Conservation (phyloP, 2,797 vertebrate species). For the Danio albolineatus region DNA sequence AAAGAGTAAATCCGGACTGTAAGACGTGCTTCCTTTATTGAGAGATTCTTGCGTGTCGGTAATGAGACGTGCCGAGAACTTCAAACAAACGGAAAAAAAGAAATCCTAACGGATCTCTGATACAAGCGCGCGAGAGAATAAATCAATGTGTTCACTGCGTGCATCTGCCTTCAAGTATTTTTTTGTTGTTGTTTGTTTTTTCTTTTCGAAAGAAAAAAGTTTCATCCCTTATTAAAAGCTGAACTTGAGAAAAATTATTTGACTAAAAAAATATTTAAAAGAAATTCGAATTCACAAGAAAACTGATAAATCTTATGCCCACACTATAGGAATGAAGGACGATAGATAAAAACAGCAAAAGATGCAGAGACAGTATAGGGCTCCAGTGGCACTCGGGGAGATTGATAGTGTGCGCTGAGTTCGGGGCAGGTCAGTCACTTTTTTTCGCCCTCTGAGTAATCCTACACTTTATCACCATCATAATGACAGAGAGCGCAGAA, state of each 20-base stretch:
- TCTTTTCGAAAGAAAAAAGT: conserved; percentile 18
- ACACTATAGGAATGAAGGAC: not conserved
- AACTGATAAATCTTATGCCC: not conserved
- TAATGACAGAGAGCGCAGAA: conserved; percentile 59
- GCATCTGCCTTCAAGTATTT: conserved; percentile 7
- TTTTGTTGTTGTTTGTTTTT: too few relatives aligned
- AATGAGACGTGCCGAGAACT: conserved; percentile 65
- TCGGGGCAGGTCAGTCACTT: conserved; percentile 63
- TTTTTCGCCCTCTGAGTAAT: conserved; percentile 64
- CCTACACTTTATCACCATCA: conserved; percentile 68
- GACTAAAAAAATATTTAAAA: not conserved
- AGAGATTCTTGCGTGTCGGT: conserved; percentile 65
- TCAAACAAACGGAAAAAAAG: conserved; percentile 72
- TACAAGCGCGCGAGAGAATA: conserved; percentile 24
- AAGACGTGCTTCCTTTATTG: conserved; percentile 66
- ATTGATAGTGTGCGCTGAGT: conserved; percentile 68
- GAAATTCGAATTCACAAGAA: not conserved
- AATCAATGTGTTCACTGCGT: conserved; percentile 33
- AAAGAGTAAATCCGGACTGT: conserved; percentile 47
- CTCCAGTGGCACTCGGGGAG: conserved; percentile 53
- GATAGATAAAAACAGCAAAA: conserved; percentile 43
- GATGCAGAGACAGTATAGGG: conserved; percentile 57
- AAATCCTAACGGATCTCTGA: conserved; percentile 40
- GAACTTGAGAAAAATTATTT: conserved; percentile 5
- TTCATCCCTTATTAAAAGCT: conserved; percentile 3